These are phyloP conservation scores for Hypsibius dujardini DNA, from an alignment of 1,140 invertebrate species.

Conservation along the genomic window DNA sequence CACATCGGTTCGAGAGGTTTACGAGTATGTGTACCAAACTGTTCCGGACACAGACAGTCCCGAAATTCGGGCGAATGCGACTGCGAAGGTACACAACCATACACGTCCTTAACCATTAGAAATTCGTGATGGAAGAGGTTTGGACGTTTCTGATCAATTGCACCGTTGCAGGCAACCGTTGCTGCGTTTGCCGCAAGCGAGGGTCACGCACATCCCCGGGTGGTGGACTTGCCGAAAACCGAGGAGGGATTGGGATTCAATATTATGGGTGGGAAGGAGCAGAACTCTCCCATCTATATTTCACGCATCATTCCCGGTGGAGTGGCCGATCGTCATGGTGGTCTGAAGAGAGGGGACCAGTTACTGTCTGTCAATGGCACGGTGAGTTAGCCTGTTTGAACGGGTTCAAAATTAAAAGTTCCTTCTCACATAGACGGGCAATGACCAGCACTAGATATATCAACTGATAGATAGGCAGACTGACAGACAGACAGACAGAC, in stretches of 20 bases:
- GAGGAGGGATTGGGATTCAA: constrained; percentile 98
- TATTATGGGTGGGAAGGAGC: constrained; percentile 97
- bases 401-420: background rate
- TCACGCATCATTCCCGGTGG: constrained; percentile 95
- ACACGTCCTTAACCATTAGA: too few relatives aligned
- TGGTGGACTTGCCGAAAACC: constrained; percentile 94
- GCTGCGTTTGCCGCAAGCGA: constrained; percentile 97
- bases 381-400: constrained; percentile 39
- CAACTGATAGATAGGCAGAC: too few relatives aligned
- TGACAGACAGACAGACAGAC: too few relatives aligned
- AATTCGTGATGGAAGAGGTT: background rate
- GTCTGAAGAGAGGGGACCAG: constrained; percentile 91
- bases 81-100: constrained; percentile 53
- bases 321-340: constrained; percentile 88
- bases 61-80: constrained; percentile 82
- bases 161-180: constrained; percentile 44
- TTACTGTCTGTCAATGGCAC: constrained; percentile 93
- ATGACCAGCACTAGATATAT: background rate
- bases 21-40: constrained; percentile 97
- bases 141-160: constrained; percentile 18
- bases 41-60: constrained; percentile 88
- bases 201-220: constrained; percentile 92
- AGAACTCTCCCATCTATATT: constrained; percentile 99
- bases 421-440: too few relatives aligned
- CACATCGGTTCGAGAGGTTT: constrained; percentile 87